Base-by-base conservation (phyloP, 2,888 invertebrate genomes). In the Drosophila setosimentum region DNA sequence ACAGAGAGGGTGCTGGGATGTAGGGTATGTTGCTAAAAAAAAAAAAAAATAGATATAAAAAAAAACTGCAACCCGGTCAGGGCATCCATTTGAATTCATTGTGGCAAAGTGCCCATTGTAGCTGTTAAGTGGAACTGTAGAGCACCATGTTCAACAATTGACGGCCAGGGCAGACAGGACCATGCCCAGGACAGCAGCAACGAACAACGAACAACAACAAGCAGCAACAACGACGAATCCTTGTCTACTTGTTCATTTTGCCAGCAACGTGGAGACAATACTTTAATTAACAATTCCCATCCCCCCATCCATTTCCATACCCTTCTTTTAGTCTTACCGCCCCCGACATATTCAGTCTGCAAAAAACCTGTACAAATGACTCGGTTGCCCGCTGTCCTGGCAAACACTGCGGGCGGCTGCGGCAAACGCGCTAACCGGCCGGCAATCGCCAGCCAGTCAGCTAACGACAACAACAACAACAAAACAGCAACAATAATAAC, bases 41-140 rank as follows among this genome's bases (percentile, higher is more conserved):
- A 64, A 49, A 64, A 32, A 49, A 53, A 16, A 42, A 59, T 37
- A 53, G 24, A 33, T 40, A 37, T 33, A 54, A 21, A 65, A 54
- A 45, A 61, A 66, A 30, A 59, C 68, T 69, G 68, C 75, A 79
- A 71, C 82, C 78, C 69, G 80, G 84, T 78, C 87, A 76, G 84
- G 82, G 87, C 89, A 89, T 80, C 85, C 89, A 89, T 90, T 89
- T 89, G 89, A 89, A 89, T 90, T 90, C 89, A 89, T 90, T 89
- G 87, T 87, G 87, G 84, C 90, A 84, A 90, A 90, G 89, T 87
- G 90, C 84, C 87, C 83, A 87, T 87, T 90, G 90, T 87, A 87
- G 89, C 89, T 90, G 90, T 90, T 89, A 89, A 89, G 89, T 89
- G 89, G 87, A 87, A 89, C 90, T 89, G 87, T 86, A 87, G 90